Percentiles rank a stretch among this genome's conserved stretches.
Conservation (phyloP, 2,113 vertebrate species). For the Ctenomys sociabilis region DNA sequence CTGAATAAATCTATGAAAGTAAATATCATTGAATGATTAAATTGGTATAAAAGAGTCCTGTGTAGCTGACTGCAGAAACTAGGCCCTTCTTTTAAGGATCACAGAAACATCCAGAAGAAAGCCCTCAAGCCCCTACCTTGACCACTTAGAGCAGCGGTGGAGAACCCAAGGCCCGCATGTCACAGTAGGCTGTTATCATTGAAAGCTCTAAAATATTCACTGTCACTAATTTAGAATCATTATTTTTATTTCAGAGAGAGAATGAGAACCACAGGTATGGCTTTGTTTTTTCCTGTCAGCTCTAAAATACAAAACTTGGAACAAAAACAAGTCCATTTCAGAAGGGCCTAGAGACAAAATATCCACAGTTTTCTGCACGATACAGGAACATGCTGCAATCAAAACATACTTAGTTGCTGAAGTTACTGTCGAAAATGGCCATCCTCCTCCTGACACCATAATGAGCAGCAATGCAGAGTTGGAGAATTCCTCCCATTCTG, state of each 20-base stretch:
- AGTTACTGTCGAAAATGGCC: constrained; percentile 29
- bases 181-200: not conserved
- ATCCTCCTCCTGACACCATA: not conserved
- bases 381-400: constrained; percentile 14
- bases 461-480: not conserved
- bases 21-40: constrained; percentile 52
- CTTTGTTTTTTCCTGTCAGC: not conserved
- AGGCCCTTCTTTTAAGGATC: not conserved
- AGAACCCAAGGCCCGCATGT: accelerated
- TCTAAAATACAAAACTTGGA: constrained; percentile 29
- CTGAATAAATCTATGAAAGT: not conserved
- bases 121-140: not conserved
- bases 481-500: constrained; percentile 9
- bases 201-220: not conserved
- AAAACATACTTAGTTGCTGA: constrained; percentile 34
- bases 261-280: not conserved
- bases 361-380: not conserved
- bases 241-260: constrained; percentile 37
- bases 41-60: not conserved
- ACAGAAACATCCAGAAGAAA: not conserved
- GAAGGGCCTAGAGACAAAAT: constrained; percentile 27
- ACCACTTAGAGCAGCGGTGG: not conserved
- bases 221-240: not conserved
- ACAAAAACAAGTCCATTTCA: constrained; percentile 45
- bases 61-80: not conserved